Conservation (phyloP, 1,140 invertebrate genomes). For the Portunus trituberculatus region DNA sequence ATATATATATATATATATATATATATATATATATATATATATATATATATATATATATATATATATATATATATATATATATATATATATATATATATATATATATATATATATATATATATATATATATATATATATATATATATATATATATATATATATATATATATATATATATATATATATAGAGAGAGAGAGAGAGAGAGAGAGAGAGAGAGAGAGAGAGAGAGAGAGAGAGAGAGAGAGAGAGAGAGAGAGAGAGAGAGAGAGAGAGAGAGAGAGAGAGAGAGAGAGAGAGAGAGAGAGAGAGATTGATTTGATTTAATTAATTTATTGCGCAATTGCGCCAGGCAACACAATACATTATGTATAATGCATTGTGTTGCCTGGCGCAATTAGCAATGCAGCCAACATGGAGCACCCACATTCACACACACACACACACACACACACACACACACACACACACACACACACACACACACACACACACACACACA, state of each 20-base stretch:
- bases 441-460: too few species aligned
- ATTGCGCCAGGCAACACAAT: too few species aligned
- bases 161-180: too few species aligned
- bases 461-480: too few species aligned
- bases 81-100: constrained; percentile 56
- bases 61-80: constrained; percentile 47
- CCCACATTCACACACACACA: too few species aligned
- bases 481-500: too few species aligned
- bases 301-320: constrained; percentile 5
- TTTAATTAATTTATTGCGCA: too few species aligned
- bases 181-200: too few species aligned
- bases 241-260: constrained; percentile 30
- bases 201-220: too few species aligned
- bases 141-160: constrained; percentile 50
- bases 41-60: constrained; percentile 45
- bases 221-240: background rate
- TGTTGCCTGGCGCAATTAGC: too few species aligned
- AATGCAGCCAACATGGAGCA: too few species aligned
- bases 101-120: constrained; percentile 48
- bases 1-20: constrained; percentile 59
- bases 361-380: too few species aligned
- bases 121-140: constrained; percentile 63
- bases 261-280: background rate
- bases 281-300: constrained; percentile 25
- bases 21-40: constrained; percentile 58